Base-by-base conservation (phyloP, 1,140 invertebrate genomes). In the Drosophila varians region DNA sequence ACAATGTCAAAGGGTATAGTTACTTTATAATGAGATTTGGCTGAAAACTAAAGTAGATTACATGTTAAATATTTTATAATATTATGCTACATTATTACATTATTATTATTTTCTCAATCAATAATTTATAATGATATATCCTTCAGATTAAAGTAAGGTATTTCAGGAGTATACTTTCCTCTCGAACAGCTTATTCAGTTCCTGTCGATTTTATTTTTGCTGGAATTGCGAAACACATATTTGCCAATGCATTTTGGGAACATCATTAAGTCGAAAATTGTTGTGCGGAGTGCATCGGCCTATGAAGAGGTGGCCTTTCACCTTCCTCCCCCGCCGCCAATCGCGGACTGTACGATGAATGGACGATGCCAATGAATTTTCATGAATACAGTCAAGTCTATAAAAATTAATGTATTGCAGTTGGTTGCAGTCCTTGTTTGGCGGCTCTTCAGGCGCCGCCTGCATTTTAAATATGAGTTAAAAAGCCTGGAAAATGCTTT, bases 351-450 rank as follows among this genome's bases (percentile, higher is more conserved):
- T 65, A 21, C 47, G 42, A 60, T 72, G 60, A 65, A 65, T 47
- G 48, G 46, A 51, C 52, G 55, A 76, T 75, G 76, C 66, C 80
- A 84, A 84, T 84, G 80, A 86, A 84, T 84, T 84, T 84, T 84
- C 80, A 84, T 84, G 80, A 79, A 86, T 84, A 80, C 80, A 84
- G 79, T 84, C 79, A 86, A 84, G 80, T 84, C 80, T 86, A 84
- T 84, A 84, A 84, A 84, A 84, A 84, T 84, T 86, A 84, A 84
- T 84, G 80, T 80, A 61, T 73, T 64, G 80, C 80, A 86, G 80
- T 84, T 84, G 72, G 72, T 34, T 83, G 78, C 79, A 75, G 78
- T 70, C 76, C 56, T 46, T 21, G 26, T 52, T 52, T 38, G 34
- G 23, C 12, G 21, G 42, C 48, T 38, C 19, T 55, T 49, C 43